These are phyloP conservation scores for Caranx melampygus DNA, from an alignment of 2,113 vertebrate species.

Conservation along the genomic window DNA sequence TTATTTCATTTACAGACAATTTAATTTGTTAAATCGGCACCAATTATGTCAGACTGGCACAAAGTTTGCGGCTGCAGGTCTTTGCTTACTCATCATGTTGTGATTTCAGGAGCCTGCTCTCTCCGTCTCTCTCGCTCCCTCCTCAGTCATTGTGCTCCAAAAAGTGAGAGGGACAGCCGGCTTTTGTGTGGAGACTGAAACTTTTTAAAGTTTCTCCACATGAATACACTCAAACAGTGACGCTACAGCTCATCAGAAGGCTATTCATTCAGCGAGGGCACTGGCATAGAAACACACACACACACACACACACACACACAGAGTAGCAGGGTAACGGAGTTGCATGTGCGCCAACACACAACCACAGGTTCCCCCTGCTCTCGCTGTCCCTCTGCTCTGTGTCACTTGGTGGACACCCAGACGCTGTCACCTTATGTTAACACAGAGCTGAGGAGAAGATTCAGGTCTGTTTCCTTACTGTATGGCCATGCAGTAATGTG, in stretches of 20 bases:
- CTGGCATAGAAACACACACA: neutral
- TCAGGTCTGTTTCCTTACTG: constrained; percentile 39
- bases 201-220: constrained; percentile 81
- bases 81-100: constrained; percentile 59
- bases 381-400: constrained; percentile 31
- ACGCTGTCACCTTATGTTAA: constrained; percentile 64
- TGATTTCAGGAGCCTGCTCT: constrained; percentile 36
- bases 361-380: constrained; percentile 37
- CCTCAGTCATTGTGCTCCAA: constrained; percentile 76
- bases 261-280: constrained; percentile 62
- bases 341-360: constrained; percentile 38
- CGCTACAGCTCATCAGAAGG: constrained; percentile 73
- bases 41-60: constrained; percentile 3
- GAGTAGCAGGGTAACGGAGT: constrained; percentile 7
- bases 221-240: constrained; percentile 78
- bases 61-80: constrained; percentile 40
- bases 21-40: constrained; percentile 5
- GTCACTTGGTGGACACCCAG: constrained; percentile 54
- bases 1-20: neutral
- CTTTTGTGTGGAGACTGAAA: constrained; percentile 78
- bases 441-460: constrained; percentile 25
- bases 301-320: constrained; percentile 40
- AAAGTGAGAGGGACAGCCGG: constrained; percentile 80
- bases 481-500: constrained; percentile 11
- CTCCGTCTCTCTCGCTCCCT: constrained; percentile 24